Evolutionary conservation across 2,113 vertebrate species (phyloP), one percentile per base, ranked within the genome.

Genomic region (Megaceryle torquata): DNA sequence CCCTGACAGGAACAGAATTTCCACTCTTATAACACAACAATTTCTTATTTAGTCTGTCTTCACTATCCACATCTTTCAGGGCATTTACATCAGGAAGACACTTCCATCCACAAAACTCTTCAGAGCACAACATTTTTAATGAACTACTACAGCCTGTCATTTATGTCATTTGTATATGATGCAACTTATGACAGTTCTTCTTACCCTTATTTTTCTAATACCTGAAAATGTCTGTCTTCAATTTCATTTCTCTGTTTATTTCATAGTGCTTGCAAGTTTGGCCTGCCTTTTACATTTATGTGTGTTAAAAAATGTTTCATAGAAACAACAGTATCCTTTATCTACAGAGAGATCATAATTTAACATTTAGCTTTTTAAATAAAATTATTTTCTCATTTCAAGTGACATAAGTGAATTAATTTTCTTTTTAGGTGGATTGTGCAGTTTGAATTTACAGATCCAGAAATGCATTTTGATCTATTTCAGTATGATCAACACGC

Each of bases 361-460:
- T 10, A 28, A 57, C 9, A 0, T 0, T 21, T 54, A 43, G 4
- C 13, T 57, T 56, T 80, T 63, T 25, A 60, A 81, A 83, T 60
- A 14, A 51, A 43, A n/a, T 6, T 28, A 37, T 51, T 79, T 84
- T 82, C 20, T 70, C 4, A 48, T 77, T 63, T 63, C 14, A 81
- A 37, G 4, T 22, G 15, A 41, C 10, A 46, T 1, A 46, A 78
- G 6, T 33, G 3, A 22, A 14, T 37, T 82, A n/a, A 18, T 80
- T 26, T 26, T 48, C 8, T 41, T 82, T 72, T 77, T 24, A 67
- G 8, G 4, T 51, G 26, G 11, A 12, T 6, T 17, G 74, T 3
- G 3, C 1, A 17, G 7, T 81, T 80, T 26, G 10, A 63, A 61
- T 82, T 84, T 82, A 72, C 28, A 89, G 6, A 82, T 57, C 2